phyloP scores from a whole-genome alignment of 2,797 vertebrate genomes.

The Linurgus olivaceus region DNA sequence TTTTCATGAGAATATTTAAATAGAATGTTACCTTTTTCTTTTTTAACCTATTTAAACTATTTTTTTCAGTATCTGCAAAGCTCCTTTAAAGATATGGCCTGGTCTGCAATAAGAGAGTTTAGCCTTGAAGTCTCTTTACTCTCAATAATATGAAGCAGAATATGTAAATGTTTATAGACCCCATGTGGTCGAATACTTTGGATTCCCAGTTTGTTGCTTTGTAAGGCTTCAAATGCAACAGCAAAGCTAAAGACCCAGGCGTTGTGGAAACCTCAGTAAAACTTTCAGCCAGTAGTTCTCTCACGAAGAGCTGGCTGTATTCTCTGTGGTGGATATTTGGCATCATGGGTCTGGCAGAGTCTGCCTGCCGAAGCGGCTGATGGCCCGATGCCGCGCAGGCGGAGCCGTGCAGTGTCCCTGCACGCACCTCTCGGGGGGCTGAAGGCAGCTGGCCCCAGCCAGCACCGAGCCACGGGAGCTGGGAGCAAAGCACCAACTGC shows the following conservation, averaged over 20 bases:
- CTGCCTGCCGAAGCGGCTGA: neutral
- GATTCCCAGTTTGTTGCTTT: neutral
- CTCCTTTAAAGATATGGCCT: neutral
- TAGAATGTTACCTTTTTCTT: neutral
- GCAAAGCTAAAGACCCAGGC: neutral
- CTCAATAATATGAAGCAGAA: neutral
- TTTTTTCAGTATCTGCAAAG: neutral
- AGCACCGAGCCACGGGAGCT: neutral
- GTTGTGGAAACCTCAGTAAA: neutral
- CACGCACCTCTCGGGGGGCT: neutral
- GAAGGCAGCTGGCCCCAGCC: neutral
- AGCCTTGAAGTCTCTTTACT: neutral
- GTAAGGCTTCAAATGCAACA: neutral
- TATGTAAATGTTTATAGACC: neutral
- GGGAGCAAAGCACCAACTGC: neutral
- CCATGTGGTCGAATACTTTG: neutral
- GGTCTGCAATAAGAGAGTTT: neutral
- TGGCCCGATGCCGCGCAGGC: neutral
- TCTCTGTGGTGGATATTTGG: neutral
- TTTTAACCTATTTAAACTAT: neutral
- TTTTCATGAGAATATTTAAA: neutral
- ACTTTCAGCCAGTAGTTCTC: neutral
- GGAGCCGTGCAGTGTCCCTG: neutral
- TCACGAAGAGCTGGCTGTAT: neutral
- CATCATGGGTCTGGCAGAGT: neutral